phyloP scores from a whole-genome alignment of 1,140 invertebrate species.

The Psix sp. region DNA sequence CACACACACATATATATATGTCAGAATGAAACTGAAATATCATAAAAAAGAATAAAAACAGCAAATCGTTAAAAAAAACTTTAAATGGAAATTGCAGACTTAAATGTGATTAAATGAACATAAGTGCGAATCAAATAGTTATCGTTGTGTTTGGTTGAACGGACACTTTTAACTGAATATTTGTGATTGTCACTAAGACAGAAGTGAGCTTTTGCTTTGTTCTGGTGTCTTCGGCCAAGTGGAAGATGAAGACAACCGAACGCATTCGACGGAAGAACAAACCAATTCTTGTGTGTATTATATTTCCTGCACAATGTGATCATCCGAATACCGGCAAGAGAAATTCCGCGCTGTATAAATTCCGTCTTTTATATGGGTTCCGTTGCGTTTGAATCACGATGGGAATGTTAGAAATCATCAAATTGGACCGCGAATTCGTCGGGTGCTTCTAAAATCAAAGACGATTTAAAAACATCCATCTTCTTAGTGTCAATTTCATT shows the following conservation, averaged over 20 bases:
- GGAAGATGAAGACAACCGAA: slow-evolving; percentile 30
- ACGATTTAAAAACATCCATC: slow-evolving; percentile 11
- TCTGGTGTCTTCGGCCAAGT: slow-evolving; percentile 21
- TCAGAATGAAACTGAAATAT: too few relatives aligned
- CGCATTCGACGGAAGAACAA: slow-evolving; percentile 19
- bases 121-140: too few relatives aligned
- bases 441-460: slow-evolving; percentile 9
- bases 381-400: slow-evolving; percentile 7
- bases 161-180: too few relatives aligned
- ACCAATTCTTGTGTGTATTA: slow-evolving; percentile 37
- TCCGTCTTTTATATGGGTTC: slow-evolving; percentile 42
- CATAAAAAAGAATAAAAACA: too few relatives aligned
- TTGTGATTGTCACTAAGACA: too few relatives aligned
- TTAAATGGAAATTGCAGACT: too few relatives aligned
- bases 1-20: too few relatives aligned
- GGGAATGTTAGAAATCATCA: slow-evolving; percentile 21
- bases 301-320: slow-evolving; percentile 44
- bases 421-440: slow-evolving; percentile 17
- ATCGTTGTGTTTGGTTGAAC: too few relatives aligned
- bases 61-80: too few relatives aligned
- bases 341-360: slow-evolving; percentile 36
- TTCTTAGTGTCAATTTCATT: slow-evolving; percentile 13
- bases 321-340: slow-evolving; percentile 24
- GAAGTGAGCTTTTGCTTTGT: slow-evolving; percentile 29
- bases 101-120: too few relatives aligned